Conservation (phyloP, 2,797 vertebrate species). For the Psittacula derbiana region DNA sequence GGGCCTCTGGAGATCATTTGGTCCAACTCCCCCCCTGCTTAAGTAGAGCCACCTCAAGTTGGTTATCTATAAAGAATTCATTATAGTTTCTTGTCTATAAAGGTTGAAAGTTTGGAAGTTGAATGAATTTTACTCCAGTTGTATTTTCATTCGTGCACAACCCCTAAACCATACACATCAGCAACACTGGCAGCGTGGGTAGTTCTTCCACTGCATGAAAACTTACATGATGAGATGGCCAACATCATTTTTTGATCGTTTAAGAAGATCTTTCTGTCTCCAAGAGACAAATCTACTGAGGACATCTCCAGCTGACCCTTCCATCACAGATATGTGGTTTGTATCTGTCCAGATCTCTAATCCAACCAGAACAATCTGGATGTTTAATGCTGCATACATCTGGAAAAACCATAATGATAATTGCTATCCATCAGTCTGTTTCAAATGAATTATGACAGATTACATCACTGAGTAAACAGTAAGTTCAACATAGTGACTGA, state of each 20-base stretch:
- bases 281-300: constrained; percentile 81
- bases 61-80: neutral
- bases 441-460: neutral
- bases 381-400: constrained; percentile 80
- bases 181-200: neutral
- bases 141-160: neutral
- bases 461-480: neutral
- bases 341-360: constrained; percentile 79
- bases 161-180: neutral
- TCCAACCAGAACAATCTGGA: constrained; percentile 83
- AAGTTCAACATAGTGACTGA: neutral
- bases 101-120: neutral
- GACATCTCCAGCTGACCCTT: constrained; percentile 75
- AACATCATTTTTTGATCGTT: constrained; percentile 76
- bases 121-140: neutral
- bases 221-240: constrained; percentile 88
- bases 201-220: neutral
- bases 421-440: neutral
- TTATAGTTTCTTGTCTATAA: neutral
- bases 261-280: constrained; percentile 72
- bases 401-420: neutral
- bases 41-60: neutral
- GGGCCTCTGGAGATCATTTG: neutral
- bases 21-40: neutral
- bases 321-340: constrained; percentile 78